These are phyloP conservation scores for Enteromius radiatus DNA, from an alignment of 2,797 vertebrate genomes.

Conservation along the genomic window DNA sequence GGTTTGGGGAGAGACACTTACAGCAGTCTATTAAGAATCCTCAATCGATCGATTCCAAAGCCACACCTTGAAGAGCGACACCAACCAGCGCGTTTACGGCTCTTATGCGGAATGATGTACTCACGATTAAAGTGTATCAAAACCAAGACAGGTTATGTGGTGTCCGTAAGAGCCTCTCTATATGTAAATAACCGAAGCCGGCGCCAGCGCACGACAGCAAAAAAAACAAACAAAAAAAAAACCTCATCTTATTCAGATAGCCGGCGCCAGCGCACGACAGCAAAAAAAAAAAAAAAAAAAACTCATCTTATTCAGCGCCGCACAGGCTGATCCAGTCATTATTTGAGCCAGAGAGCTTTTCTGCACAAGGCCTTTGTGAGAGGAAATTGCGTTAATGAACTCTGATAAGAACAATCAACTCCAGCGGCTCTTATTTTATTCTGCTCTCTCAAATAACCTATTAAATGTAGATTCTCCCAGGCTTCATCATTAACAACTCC, in stretches of 20 bases:
- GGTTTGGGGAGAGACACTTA: background rate
- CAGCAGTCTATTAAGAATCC: slow-evolving; percentile 27
- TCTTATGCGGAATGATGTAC: background rate
- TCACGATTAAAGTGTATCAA: slow-evolving; percentile 18
- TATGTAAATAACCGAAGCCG: slow-evolving; percentile 35
- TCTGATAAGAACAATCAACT: slow-evolving; percentile 60
- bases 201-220: background rate
- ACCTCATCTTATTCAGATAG: slow-evolving; percentile 15
- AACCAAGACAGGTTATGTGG: background rate
- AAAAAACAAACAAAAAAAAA: background rate
- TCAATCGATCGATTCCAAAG: slow-evolving; percentile 7
- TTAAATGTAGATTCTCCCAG: slow-evolving; percentile 60
- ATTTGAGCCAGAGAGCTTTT: slow-evolving; percentile 57
- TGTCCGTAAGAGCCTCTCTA: slow-evolving; percentile 27
- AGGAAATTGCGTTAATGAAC: slow-evolving; percentile 65
- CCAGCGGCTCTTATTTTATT: slow-evolving; percentile 34
- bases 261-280: background rate
- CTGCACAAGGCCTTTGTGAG: slow-evolving; percentile 57
- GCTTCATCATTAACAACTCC: slow-evolving; percentile 60
- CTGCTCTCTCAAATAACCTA: slow-evolving; percentile 63
- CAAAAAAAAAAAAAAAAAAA: background rate
- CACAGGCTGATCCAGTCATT: slow-evolving; percentile 51
- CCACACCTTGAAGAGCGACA: slow-evolving; percentile 10
- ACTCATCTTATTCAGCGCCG: slow-evolving; percentile 16
- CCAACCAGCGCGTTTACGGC: background rate